Conservation (phyloP, 2,113 vertebrate species). For the Rhinoptilus africanus region DNA sequence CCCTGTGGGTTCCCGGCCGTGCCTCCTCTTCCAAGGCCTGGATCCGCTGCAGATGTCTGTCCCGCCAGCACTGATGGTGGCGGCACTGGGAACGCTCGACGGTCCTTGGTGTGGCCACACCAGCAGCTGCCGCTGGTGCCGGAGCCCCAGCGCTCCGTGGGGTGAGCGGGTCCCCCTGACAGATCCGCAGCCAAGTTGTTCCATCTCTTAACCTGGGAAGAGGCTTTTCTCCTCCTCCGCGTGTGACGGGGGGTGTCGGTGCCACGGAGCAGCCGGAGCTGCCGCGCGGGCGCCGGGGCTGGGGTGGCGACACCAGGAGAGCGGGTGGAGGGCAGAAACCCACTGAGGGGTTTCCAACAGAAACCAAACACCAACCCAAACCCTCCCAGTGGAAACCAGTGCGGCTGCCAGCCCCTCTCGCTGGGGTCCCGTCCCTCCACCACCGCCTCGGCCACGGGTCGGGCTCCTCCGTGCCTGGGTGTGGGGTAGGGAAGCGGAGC, state of each 20-base stretch:
- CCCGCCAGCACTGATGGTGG: not conserved
- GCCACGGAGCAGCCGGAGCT: not conserved
- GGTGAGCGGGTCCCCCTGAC: not conserved
- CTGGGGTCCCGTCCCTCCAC: rapidly evolving
- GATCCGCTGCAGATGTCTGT: not conserved
- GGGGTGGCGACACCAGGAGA: rapidly evolving
- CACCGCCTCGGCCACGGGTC: rapidly evolving
- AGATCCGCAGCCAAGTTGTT: rapidly evolving
- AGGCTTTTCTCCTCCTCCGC: rapidly evolving
- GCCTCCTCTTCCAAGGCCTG: not conserved
- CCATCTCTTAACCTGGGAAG: not conserved
- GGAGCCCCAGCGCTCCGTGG: rapidly evolving
- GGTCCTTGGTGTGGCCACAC: not conserved
- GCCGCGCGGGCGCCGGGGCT: rapidly evolving
- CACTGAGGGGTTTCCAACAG: rapidly evolving
- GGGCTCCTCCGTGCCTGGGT: rapidly evolving
- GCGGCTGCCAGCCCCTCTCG: rapidly evolving
- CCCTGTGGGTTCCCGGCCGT: not conserved
- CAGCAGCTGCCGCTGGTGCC: not conserved
- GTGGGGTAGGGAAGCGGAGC: rapidly evolving
- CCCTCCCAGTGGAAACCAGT: not conserved
- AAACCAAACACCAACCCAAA: not conserved
- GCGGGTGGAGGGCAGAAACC: rapidly evolving
- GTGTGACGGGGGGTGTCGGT: rapidly evolving
- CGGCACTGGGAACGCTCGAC: rapidly evolving